Evolutionary conservation across 2,113 vertebrate genomes (phyloP).

Genomic region (Rhizomys pruinosus): DNA sequence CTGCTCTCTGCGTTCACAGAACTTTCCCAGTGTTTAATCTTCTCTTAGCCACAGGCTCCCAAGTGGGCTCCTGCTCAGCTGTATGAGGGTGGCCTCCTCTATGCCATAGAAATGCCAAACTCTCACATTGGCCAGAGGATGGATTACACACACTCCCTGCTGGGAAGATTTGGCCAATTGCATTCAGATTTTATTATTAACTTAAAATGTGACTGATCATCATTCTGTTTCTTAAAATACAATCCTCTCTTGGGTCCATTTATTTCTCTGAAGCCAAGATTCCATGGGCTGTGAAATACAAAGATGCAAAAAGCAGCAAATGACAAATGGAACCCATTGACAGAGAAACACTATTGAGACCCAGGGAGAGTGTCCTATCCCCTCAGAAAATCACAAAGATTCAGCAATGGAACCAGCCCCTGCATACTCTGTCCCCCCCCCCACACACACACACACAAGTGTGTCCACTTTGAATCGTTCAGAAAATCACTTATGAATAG

Average conservation of each 20-base stretch:
- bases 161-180: slow-evolving; percentile 72
- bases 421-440: slow-evolving; percentile 20
- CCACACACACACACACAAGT: too few species aligned
- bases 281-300: slow-evolving; percentile 68
- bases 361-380: neutral
- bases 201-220: slow-evolving; percentile 73
- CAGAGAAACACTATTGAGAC: neutral
- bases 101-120: slow-evolving; percentile 56
- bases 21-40: slow-evolving; percentile 38
- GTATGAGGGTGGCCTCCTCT: slow-evolving; percentile 66
- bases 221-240: slow-evolving; percentile 77
- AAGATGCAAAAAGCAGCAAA: slow-evolving; percentile 42
- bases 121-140: slow-evolving; percentile 55
- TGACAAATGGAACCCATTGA: slow-evolving; percentile 63
- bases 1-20: slow-evolving; percentile 43
- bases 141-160: slow-evolving; percentile 61
- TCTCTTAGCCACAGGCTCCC: slow-evolving; percentile 34
- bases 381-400: neutral
- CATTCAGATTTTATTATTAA: slow-evolving; percentile 78
- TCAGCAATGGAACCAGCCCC: neutral
- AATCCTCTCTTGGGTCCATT: slow-evolving; percentile 74
- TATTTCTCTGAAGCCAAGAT: slow-evolving; percentile 76
- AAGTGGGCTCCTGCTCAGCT: slow-evolving; percentile 28
- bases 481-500: slow-evolving; percentile 33
- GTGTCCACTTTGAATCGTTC: slow-evolving; percentile 40